A percentile compares a stretch with the other conserved stretches of the same genome.
Evolutionary conservation across 2,113 vertebrate species (phyloP).

Genomic region (Ptychochromis oligacanthus): DNA sequence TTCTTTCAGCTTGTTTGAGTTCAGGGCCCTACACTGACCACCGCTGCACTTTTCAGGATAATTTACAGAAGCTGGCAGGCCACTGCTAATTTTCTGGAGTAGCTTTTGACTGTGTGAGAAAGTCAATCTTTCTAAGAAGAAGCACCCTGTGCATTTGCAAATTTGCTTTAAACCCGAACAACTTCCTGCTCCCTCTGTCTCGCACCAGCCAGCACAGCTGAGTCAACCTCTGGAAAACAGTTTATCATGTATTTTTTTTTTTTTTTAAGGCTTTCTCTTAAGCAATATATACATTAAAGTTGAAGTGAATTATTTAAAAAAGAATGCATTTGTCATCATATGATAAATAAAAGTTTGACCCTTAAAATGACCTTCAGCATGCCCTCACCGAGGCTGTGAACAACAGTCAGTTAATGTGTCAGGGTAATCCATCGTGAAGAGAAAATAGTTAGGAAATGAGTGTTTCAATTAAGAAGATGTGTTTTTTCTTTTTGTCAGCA

Average conservation of each 20-base stretch:
- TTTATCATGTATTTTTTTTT: not conserved
- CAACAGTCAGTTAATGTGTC: slow-evolving; percentile 31
- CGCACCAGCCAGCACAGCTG: not conserved
- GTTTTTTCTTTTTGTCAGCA: slow-evolving; percentile 73
- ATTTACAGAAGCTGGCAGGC: slow-evolving; percentile 72
- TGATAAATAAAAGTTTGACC: not conserved
- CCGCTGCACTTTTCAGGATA: slow-evolving; percentile 57
- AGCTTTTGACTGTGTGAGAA: slow-evolving; percentile 62
- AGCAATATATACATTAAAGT: not conserved
- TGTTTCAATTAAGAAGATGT: slow-evolving; percentile 72
- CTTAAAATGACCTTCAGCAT: not conserved
- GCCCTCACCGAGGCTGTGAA: slow-evolving; percentile 22
- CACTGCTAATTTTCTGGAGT: slow-evolving; percentile 73
- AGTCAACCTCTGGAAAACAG: not conserved
- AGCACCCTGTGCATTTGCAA: slow-evolving; percentile 13
- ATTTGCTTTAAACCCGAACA: slow-evolving; percentile 24
- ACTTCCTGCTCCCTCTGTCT: slow-evolving; percentile 4
- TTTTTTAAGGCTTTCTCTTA: not conserved
- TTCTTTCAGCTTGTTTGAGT: slow-evolving; percentile 10
- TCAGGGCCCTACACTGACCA: slow-evolving; percentile 31
- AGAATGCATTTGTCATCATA: not conserved
- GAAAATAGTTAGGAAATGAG: slow-evolving; percentile 39
- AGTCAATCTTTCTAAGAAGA: slow-evolving; percentile 61
- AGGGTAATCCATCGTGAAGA: slow-evolving; percentile 33
- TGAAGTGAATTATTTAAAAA: not conserved